Evolutionary conservation across 1,140 invertebrate species (phyloP), one percentile per base, ranked within the genome.

Genomic region (Drosophila parvula): DNA sequence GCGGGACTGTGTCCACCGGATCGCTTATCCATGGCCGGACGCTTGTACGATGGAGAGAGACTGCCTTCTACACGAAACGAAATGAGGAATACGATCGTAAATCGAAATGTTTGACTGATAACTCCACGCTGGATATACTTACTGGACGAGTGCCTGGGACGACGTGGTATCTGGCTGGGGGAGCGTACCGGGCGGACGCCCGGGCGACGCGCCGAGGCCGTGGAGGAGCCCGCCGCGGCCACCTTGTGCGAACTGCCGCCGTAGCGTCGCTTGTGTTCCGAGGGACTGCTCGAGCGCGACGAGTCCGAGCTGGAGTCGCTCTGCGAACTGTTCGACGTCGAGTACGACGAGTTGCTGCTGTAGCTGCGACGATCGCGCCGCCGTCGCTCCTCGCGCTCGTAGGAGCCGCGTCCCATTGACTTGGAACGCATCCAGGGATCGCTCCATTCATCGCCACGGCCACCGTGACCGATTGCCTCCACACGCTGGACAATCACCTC

Each of bases 381-480:
- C 68, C 93, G 62, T 14, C 86, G 79, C 0, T 90, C 85, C 4
- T 81, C 79, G 0, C 77, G 80, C 38, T 92, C 91, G 30, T 85
- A 89, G 2, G 93, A 92, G 7, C 92, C 91, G 0, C 93, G 92
- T 34, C 93, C 93, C 41, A 93, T 93, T 3, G 95, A 96, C 78
- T 96, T 96, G 10, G 94, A 94, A 9, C 96, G 92, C 96, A 97
- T 97, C 97, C 97, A 98, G 2, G 97, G 97, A 93, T 98, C 97
- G 27, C 96, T 96, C 97, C 97, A 98, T 88, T 98, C 97, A 89
- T 98, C 97, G 7, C 94, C 95, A 71, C 96, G 93, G 5, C 93
- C 93, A 3, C 93, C 47, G 2, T 50, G 47, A 6, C 27, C 93
- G 5, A 93, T 91, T 38, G 93, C 92, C 71, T 96, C 95, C 11